Percentiles rank a stretch among this genome's conserved stretches.
phyloP scores from a whole-genome alignment of 2,113 vertebrate genomes.

The Parotia lawesii region DNA sequence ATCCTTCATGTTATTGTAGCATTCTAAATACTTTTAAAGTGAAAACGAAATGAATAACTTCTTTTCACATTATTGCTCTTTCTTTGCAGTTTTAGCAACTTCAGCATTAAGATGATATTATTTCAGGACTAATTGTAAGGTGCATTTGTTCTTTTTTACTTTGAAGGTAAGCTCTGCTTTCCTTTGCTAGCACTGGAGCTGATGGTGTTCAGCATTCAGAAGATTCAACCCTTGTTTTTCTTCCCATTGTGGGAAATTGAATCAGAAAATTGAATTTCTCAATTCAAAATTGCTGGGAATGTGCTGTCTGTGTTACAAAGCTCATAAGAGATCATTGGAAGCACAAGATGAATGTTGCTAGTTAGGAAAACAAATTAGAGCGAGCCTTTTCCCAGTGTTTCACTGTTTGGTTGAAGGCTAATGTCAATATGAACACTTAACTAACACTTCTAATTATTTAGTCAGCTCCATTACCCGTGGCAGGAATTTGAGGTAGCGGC shows the following conservation, averaged over 20 bases:
- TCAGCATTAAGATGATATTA: neutral
- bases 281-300: neutral
- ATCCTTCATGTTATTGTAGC: neutral
- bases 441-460: neutral
- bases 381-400: neutral
- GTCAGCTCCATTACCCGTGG: neutral
- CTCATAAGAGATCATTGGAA: neutral
- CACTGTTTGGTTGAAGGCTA: neutral
- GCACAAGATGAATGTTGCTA: neutral
- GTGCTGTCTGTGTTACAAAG: neutral
- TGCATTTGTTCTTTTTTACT: neutral
- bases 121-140: neutral
- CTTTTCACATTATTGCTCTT: neutral
- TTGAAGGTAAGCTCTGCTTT: neutral
- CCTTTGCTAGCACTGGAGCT: neutral
- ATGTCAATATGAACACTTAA: neutral
- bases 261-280: neutral
- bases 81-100: neutral
- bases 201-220: neutral
- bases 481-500: neutral
- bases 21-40: neutral
- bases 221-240: neutral
- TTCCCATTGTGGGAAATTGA: neutral
- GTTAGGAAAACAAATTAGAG: neutral
- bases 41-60: neutral